Percentiles rank a stretch among this genome's conserved stretches.
Conservation (phyloP, 2,888 invertebrate species). For the Melanophora roralis region DNA sequence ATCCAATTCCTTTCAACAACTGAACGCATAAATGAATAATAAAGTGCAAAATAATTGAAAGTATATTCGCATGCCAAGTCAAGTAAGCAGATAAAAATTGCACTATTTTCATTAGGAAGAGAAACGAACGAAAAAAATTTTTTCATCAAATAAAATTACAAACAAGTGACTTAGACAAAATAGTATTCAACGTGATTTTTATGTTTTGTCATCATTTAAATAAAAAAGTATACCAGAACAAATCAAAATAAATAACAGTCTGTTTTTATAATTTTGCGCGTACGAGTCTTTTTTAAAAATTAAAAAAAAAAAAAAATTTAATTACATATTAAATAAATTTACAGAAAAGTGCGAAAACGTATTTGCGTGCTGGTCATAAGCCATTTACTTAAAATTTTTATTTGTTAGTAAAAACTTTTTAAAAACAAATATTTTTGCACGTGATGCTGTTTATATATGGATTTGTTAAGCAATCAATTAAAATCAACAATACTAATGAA, state of each 20-base stretch:
- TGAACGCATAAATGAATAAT: neutral
- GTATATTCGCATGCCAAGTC: conserved; percentile 46
- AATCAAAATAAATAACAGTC: neutral
- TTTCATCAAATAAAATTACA: conserved; percentile 5
- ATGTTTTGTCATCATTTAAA: conserved; percentile 30
- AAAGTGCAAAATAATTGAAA: conserved; percentile 33
- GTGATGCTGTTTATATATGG: conserved; percentile 25
- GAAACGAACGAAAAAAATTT: conserved; percentile 11
- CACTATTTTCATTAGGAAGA: neutral
- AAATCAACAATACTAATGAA: conserved; percentile 5
- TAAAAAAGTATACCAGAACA: neutral
- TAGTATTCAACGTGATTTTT: conserved; percentile 25
- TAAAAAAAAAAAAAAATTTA: neutral
- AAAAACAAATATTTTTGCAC: conserved; percentile 31
- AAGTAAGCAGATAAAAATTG: neutral
- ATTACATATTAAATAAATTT: neutral
- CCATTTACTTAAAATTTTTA: no score
- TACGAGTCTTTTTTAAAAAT: conserved; percentile 3
- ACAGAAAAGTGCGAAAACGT: neutral
- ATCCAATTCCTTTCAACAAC: conserved; percentile 4
- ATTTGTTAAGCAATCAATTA: conserved; percentile 39
- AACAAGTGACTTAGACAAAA: neutral
- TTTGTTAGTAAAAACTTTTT: neutral
- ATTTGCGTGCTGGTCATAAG: no score
- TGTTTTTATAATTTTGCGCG: neutral